Base-by-base conservation (phyloP, 2,888 invertebrate species). In the Atrina japonica region DNA sequence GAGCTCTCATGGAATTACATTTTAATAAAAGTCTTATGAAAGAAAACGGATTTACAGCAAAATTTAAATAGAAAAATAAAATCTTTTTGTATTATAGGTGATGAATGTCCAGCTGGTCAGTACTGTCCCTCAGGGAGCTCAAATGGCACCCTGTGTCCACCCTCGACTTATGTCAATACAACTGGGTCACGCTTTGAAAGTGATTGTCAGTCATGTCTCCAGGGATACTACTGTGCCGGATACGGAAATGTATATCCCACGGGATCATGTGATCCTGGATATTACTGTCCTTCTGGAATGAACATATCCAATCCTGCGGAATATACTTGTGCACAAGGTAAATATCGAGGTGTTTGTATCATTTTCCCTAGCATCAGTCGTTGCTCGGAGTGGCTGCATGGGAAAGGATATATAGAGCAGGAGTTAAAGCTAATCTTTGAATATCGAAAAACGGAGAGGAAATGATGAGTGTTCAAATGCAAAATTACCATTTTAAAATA, bases 241-340 rank as follows among this genome's bases (percentile, higher is more conserved):
- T 86, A 87, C 53, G 88, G 88, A 14, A 87, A 87, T 73, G 75
- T 55, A 7, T 63, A 63, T 16, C 83, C 83, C 14, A 81, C 81
- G 6, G 88, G 82, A 1, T 72, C 66, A 0, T 89, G 89, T 80
- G 74, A 65, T 18, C 78, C 73, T 3, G 89, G 89, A 7, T 88
- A 83, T 66, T 88, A 87, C 75, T 89, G 89, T 61, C 88, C 87
- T 0, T 21, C 79, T 1, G 86, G 88, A 45, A 86, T 85, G 84
- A 83, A 80, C 55, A 61, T 78, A 6, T 80, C 84, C 11, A 78
- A 71, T 18, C 88, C 88, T 3, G 70, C 82, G 40, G 84, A 81
- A 11, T 84, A 84, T 70, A 80, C 81, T 5, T 89, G 89, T 75
- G 82, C 86, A 27, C 78, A 85, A 83, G 88, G 88, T 88, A 70